Base-by-base conservation (phyloP, 2,797 vertebrate genomes). In the Petrocephalus sullivani region DNA sequence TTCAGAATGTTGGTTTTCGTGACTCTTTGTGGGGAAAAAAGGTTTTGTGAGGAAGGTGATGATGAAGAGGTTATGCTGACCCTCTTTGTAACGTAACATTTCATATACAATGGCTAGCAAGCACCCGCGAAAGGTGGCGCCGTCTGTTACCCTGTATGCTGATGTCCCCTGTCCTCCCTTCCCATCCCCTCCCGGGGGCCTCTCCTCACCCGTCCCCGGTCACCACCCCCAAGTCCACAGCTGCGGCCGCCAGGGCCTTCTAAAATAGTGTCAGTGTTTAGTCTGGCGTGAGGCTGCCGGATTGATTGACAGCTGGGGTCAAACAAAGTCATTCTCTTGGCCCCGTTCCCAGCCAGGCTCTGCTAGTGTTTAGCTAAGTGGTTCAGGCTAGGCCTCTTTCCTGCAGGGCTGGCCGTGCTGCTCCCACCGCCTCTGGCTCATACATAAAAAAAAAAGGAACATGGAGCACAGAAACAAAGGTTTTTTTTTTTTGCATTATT, bases 301-400 rank as follows among this genome's bases (percentile, higher is more conserved):
- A 96, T 96, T 97, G 97, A 97, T 97, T 98, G 97, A 97, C 97
- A 99, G 97, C 96, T 96, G 96, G 67, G 97, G 97, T 97, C 97
- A 97, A 96, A 96, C 95, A 97, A 97, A 98, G 97, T 97, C 97
- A 95, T 96, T 94, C 94, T 94, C 93, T 95, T 94, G 96, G 95
- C 96, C 96, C 93, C 92, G 92, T 97, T 96, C 96, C 95, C 95
- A 95, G 96, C 95, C 94, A 96, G 96, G 95, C 96, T 96, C 95
- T 95, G 95, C 95, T 95, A 94, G 95, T 94, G 94, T 95, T 97
- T 97, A 96, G 95, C 95, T 94, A 89, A 92, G 92, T 89, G 90
- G 95, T 94, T 92, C 92, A 91, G 93, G 92, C 93, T 91, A 94
- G 94, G 92, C 94, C 93, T 46, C 94, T 93, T 93, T 95, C 93